Conservation (phyloP, 2,797 vertebrate genomes). For the Lepidocolaptes lacrymiger region DNA sequence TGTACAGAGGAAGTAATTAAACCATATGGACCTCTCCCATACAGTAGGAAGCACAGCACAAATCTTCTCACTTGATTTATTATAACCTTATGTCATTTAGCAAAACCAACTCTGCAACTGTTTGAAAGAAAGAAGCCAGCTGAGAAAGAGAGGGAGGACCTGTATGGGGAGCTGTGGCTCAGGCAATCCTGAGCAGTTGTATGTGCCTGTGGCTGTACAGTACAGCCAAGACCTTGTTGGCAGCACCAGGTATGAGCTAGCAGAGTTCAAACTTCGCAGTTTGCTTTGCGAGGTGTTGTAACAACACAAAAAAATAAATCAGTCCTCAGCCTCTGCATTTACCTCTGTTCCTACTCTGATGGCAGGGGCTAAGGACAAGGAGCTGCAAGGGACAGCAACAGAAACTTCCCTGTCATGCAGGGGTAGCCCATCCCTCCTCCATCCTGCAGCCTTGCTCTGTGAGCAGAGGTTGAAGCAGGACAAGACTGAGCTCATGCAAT, state of each 20-base stretch:
- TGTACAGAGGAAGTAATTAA: constrained; percentile 46
- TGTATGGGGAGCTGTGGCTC: neutral
- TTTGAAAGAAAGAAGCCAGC: constrained; percentile 44
- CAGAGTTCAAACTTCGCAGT: fast-evolving
- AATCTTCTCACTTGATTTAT: constrained; percentile 62
- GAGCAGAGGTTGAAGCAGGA: neutral
- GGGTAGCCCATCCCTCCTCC: neutral
- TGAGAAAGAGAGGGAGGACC: constrained; percentile 3
- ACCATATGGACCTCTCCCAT: constrained; percentile 44
- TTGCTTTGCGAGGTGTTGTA: neutral
- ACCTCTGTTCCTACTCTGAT: neutral
- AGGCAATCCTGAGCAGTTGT: neutral
- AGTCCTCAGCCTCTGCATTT: neutral
- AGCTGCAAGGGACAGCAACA: neutral
- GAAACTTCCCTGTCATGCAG: neutral
- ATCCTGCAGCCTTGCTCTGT: fast-evolving
- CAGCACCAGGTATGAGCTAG: neutral
- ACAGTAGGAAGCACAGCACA: constrained; percentile 43
- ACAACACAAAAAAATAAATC: neutral
- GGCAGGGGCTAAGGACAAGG: neutral
- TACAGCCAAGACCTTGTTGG: neutral
- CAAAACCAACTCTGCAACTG: constrained; percentile 52
- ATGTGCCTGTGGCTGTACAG: fast-evolving
- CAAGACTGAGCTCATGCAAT: neutral
- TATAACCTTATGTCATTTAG: constrained; percentile 55